phyloP scores from a whole-genome alignment of 2,888 invertebrate species.

The Drosophila quasianomalipes region DNA sequence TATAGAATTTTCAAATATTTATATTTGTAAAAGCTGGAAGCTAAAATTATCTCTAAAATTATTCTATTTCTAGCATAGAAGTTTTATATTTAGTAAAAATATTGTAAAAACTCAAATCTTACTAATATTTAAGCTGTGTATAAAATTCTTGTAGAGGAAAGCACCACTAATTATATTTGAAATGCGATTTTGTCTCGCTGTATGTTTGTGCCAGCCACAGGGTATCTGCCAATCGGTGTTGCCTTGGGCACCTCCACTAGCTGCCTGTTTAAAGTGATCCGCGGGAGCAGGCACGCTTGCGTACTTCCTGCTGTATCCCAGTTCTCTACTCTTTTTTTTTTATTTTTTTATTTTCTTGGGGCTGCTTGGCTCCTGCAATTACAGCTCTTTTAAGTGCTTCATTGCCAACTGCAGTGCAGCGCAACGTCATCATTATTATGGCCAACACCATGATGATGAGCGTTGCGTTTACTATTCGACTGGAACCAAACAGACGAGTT shows the following conservation, averaged over 20 bases:
- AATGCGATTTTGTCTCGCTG: background rate
- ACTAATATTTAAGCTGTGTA: background rate
- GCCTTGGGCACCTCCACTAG: background rate
- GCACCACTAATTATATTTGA: background rate
- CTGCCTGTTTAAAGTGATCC: conserved; percentile 45
- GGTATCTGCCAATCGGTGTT: background rate
- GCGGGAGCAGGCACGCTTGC: conserved; percentile 59
- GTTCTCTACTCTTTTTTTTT: conserved; percentile 19
- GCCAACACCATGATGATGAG: conserved; percentile 37
- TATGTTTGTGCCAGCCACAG: background rate
- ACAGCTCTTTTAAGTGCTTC: conserved; percentile 79
- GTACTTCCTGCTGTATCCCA: conserved; percentile 65
- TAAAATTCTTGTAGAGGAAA: background rate
- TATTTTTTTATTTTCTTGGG: background rate
- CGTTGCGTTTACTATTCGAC: conserved; percentile 78
- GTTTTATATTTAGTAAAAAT: background rate
- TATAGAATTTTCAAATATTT: background rate
- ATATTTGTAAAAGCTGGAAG: background rate
- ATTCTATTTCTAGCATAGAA: background rate
- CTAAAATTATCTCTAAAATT: background rate
- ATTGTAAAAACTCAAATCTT: background rate
- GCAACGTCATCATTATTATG: conserved; percentile 64
- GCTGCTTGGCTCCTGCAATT: conserved; percentile 68
- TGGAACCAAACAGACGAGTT: conserved; percentile 79
- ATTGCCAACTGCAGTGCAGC: conserved; percentile 78